These are phyloP conservation scores for Gorilla gorilla DNA, from an alignment of 2,113 vertebrate species.

Conservation along the genomic window DNA sequence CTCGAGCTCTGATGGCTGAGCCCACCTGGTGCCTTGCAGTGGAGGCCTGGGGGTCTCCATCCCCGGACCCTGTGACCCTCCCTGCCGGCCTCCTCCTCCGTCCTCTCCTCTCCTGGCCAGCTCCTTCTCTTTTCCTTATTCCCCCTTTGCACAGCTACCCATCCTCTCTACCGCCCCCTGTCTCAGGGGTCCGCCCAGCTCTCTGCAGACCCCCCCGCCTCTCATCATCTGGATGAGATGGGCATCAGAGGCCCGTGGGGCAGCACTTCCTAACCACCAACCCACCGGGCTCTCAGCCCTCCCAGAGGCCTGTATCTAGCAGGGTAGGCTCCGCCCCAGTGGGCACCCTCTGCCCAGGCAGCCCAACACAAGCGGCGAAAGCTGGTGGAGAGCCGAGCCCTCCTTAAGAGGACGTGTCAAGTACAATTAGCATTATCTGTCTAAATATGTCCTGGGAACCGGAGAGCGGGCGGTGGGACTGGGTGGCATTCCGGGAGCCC, in stretches of 20 bases:
- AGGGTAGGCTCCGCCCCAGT: neutral
- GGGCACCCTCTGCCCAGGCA: neutral
- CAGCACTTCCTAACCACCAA: neutral
- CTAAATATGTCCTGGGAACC: slow-evolving; percentile 88
- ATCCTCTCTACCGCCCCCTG: slow-evolving; percentile 19
- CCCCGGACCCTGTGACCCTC: neutral
- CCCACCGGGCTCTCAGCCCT: neutral
- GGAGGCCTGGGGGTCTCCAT: neutral
- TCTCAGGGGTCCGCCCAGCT: neutral
- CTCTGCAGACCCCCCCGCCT: neutral
- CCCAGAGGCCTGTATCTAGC: neutral
- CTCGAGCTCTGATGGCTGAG: neutral
- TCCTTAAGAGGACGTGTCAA: slow-evolving; percentile 88
- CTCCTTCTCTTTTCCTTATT: neutral
- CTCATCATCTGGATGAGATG: neutral
- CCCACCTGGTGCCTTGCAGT: neutral
- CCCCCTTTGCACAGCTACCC: neutral
- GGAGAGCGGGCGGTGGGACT: slow-evolving; percentile 79
- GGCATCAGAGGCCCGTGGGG: neutral
- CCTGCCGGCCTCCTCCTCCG: neutral
- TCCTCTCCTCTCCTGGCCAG: neutral
- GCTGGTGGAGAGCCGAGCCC: slow-evolving; percentile 82
- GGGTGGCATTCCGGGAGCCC: slow-evolving; percentile 88
- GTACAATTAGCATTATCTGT: slow-evolving; percentile 90
- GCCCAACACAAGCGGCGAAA: slow-evolving; percentile 66